phyloP scores from a whole-genome alignment of 2,113 vertebrate genomes.

The Eclectus roratus region DNA sequence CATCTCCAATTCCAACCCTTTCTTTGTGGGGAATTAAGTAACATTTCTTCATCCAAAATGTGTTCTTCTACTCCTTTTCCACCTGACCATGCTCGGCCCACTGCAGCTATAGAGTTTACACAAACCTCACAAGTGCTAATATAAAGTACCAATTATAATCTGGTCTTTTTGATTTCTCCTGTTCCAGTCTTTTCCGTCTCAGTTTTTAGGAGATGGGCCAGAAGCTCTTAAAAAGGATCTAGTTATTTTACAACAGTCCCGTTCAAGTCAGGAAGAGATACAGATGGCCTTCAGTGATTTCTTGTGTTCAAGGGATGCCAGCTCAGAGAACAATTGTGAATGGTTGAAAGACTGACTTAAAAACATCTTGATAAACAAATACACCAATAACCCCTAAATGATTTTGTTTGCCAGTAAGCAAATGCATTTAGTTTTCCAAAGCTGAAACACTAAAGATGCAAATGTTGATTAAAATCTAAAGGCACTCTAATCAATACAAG shows the following conservation, averaged over 20 bases:
- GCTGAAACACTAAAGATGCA: neutral
- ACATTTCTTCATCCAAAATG: neutral
- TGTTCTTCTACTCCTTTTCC: neutral
- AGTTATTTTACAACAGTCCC: neutral
- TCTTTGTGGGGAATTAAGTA: neutral
- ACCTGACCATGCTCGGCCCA: neutral
- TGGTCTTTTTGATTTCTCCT: neutral
- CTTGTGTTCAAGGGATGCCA: neutral
- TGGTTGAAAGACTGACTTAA: neutral
- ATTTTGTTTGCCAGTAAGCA: neutral
- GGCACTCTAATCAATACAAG: neutral
- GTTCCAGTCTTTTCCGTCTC: neutral
- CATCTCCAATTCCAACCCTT: neutral
- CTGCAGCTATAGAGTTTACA: neutral
- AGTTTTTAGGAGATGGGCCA: neutral
- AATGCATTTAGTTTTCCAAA: neutral
- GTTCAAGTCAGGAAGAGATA: neutral
- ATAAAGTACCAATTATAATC: neutral
- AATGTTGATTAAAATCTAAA: conserved; percentile 11
- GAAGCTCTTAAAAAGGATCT: conserved; percentile 9
- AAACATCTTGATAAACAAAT: conserved; percentile 44
- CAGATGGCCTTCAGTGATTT: conserved; percentile 22
- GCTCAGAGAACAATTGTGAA: conserved; percentile 35
- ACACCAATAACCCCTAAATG: neutral
- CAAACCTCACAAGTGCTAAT: neutral